Base-by-base conservation (phyloP, 2,797 vertebrate genomes). In the Falco berigora region DNA sequence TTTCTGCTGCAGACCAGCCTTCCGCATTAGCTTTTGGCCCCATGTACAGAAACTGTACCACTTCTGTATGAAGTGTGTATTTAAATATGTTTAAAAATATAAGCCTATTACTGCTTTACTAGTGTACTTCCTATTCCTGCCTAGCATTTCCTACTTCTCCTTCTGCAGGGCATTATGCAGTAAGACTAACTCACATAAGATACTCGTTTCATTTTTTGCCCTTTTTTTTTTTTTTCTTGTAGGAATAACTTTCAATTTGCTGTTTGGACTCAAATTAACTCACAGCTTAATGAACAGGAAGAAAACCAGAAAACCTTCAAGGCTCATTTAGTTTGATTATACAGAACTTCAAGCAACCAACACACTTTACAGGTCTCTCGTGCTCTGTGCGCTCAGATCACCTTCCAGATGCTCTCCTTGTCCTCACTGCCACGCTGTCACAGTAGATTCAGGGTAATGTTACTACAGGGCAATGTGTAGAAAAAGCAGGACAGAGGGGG, bases 31-130 rank as follows among this genome's bases (percentile, higher is more conserved):
- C 36, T n/a, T 61, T 25, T 21, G 66, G 88, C 52, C 77, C 59
- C 56, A 32, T 40, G 78, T 93, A 42, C 40, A 42, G 90, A 95
- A 69, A 88, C 19, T 91, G 83, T 82, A 93, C 78, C 94, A 97
- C 91, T 94, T 93, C 84, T 95, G 76, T 82, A 76, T 67, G 80
- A 74, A 83, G 86, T 22, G 46, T 80, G 78, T 68, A 94, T 96
- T 96, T 97, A 93, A 95, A 97, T 95, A 88, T n/a, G 72, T 74
- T 93, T 97, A 97, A 97, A 97, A 97, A 97, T 96, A 97, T 78
- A 84, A 72, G 67, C 95, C 92, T 92, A 92, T 96, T 92, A 83
- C 85, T 55, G 86, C 94, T 73, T 66, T 30, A 64, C 72, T 63
- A 61, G 42, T 38, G 36, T 36, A 94, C 93, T 97, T 97, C 94